phyloP scores from a whole-genome alignment of 2,888 invertebrate species.

The Scaptomyza polygonia region DNA sequence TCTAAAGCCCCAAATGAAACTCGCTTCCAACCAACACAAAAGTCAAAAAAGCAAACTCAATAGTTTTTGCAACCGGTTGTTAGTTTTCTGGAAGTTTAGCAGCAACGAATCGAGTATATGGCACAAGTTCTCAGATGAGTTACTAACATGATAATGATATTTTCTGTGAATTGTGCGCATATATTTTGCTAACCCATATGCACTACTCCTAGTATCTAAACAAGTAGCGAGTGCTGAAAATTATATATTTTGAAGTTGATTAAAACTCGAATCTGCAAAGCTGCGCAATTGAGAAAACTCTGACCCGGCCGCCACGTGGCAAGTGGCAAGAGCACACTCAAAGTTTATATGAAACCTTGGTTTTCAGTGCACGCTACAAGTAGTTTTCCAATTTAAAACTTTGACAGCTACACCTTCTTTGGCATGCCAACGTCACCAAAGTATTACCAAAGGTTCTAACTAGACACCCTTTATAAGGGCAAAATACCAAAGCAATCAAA shows the following conservation, averaged over 20 bases:
- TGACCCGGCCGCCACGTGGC: slow-evolving; percentile 4
- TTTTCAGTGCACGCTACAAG: slow-evolving; percentile 20
- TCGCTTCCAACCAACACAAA: not conserved
- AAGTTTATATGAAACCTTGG: slow-evolving; percentile 36
- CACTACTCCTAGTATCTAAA: not conserved
- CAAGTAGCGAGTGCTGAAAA: slow-evolving; percentile 23
- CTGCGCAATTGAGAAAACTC: slow-evolving; percentile 42
- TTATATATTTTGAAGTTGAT: slow-evolving; percentile 10
- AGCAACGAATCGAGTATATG: slow-evolving; percentile 42
- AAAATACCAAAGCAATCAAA: not conserved
- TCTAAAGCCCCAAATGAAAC: slow-evolving; percentile 14
- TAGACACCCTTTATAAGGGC: slow-evolving; percentile 31
- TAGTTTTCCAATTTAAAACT: slow-evolving; percentile 59
- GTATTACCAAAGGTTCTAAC: slow-evolving; percentile 37
- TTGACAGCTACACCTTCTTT: slow-evolving; percentile 45
- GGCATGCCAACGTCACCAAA: slow-evolving; percentile 5
- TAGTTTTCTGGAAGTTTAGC: slow-evolving; percentile 41
- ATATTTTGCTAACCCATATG: slow-evolving; percentile 35
- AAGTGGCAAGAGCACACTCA: slow-evolving; percentile 3
- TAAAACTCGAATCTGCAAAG: slow-evolving; percentile 38
- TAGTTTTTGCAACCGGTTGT: slow-evolving; percentile 32
- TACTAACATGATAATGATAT: slow-evolving; percentile 77
- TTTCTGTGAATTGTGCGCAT: slow-evolving; percentile 54
- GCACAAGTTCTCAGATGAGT: slow-evolving; percentile 61
- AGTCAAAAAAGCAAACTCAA: slow-evolving; percentile 24